phyloP scores from a whole-genome alignment of 2,113 vertebrate species.

The Oplegnathus fasciatus region DNA sequence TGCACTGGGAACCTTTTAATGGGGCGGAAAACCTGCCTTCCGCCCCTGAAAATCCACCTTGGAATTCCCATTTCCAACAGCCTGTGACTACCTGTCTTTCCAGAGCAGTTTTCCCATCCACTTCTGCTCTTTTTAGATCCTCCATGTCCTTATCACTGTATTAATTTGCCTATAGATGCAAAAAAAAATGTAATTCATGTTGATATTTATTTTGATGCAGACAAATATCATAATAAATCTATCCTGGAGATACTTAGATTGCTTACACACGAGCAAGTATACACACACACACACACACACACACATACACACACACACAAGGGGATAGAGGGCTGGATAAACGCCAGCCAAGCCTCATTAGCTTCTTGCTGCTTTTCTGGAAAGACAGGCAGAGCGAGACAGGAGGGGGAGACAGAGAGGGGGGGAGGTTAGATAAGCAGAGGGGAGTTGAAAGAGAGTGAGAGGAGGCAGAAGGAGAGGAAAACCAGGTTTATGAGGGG shows the following conservation, averaged over 20 bases:
- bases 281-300: conserved; percentile 27
- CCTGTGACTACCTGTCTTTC: conserved; percentile 61
- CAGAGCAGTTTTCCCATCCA: conserved; percentile 28
- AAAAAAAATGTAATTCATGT: conserved; percentile 1
- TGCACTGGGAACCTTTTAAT: conserved; percentile 75
- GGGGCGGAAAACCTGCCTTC: conserved; percentile 78
- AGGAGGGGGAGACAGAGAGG: conserved; percentile 42
- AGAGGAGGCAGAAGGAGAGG: conserved; percentile 69
- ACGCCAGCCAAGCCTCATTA: conserved; percentile 84
- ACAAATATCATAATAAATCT: conserved; percentile 55
- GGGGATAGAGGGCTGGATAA: conserved; percentile 78
- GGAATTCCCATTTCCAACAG: conserved; percentile 65
- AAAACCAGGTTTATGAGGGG: conserved; percentile 61
- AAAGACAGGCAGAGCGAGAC: conserved; percentile 76
- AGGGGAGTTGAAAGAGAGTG: conserved; percentile 72
- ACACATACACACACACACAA: conserved; percentile 36
- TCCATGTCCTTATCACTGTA: neutral
- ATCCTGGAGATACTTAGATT: conserved; percentile 27
- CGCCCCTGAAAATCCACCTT: conserved; percentile 61
- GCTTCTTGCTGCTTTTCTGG: conserved; percentile 79
- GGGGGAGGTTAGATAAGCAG: conserved; percentile 78
- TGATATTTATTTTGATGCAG: conserved; percentile 54
- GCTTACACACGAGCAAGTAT: conserved; percentile 14
- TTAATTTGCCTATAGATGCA: conserved; percentile 10
- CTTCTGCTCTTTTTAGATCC: neutral